Conservation (phyloP, 2,113 vertebrate species). For the Merops nubicus region DNA sequence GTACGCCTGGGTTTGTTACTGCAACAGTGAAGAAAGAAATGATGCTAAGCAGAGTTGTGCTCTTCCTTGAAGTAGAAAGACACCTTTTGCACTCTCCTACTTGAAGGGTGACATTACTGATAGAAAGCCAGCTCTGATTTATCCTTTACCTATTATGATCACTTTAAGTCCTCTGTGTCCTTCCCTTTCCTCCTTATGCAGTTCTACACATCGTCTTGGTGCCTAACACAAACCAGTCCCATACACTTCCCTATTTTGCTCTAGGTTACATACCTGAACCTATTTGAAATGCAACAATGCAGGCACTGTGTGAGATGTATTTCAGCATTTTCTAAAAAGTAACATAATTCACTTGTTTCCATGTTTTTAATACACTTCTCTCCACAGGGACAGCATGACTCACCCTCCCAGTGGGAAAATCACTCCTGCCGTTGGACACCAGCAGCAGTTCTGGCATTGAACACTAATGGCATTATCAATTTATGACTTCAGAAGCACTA, state of each 20-base stretch:
- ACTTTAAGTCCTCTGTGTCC: neutral
- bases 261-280: neutral
- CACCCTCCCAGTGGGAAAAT: slow-evolving; percentile 55
- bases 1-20: neutral
- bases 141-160: neutral
- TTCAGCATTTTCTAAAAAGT: slow-evolving; percentile 34
- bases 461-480: slow-evolving; percentile 59
- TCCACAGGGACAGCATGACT: slow-evolving; percentile 51
- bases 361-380: slow-evolving; percentile 50
- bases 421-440: slow-evolving; percentile 36
- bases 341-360: slow-evolving; percentile 48
- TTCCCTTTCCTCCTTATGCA: neutral
- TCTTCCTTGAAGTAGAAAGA: neutral
- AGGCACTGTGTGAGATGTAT: neutral
- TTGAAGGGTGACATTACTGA: neutral
- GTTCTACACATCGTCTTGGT: neutral
- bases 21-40: neutral
- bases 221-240: neutral
- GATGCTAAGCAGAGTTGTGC: neutral
- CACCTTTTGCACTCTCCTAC: neutral
- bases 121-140: neutral
- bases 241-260: neutral
- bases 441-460: slow-evolving; percentile 43
- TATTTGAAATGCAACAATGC: slow-evolving; percentile 3
- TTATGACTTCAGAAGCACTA: slow-evolving; percentile 52